Percentiles rank a stretch among this genome's conserved stretches.
phyloP scores from a whole-genome alignment of 2,888 invertebrate genomes.

The Melieria omissa region DNA sequence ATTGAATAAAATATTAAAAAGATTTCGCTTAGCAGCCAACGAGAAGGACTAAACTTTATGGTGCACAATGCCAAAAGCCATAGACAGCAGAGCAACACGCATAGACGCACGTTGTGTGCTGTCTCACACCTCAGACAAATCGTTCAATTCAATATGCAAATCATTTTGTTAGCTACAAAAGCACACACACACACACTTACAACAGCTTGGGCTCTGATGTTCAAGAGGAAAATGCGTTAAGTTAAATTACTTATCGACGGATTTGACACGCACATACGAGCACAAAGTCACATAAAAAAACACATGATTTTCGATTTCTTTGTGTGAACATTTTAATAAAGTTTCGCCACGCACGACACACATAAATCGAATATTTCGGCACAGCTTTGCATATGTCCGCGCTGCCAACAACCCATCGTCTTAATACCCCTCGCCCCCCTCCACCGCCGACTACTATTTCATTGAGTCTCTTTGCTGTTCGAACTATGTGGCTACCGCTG shows the following conservation, averaged over 20 bases:
- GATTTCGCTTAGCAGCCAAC: not conserved
- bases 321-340: not conserved
- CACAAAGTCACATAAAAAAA: not conserved
- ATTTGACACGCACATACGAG: not conserved
- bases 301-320: not conserved
- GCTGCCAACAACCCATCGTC: no score
- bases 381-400: no score
- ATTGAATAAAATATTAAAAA: not conserved
- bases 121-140: not conserved
- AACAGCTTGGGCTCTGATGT: not conserved
- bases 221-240: not conserved
- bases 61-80: not conserved
- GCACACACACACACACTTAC: not conserved
- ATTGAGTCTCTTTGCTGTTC: no score
- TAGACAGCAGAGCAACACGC: not conserved
- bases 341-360: no score
- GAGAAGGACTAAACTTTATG: not conserved
- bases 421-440: no score
- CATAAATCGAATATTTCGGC: no score
- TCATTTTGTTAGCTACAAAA: not conserved
- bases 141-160: slow-evolving; percentile 4
- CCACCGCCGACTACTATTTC: no score
- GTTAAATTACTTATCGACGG: not conserved
- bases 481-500: no score
- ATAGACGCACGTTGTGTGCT: not conserved